A percentile compares a stretch with the other conserved stretches of the same genome.
Evolutionary conservation across 2,797 vertebrate species (phyloP).

Genomic region (Ciconia nigra): DNA sequence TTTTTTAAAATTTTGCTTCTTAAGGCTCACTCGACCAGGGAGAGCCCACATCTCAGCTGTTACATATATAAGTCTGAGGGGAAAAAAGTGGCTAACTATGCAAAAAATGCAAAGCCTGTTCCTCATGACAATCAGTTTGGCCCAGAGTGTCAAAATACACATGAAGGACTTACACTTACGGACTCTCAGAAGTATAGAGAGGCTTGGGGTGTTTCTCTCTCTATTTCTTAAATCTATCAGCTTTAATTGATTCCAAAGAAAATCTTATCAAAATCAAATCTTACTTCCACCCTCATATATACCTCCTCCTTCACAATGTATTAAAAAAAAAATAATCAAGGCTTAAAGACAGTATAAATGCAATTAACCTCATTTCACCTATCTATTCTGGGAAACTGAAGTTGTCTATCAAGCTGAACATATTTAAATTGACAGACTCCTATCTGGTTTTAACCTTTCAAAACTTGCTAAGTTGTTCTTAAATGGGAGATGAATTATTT

Average conservation of each 20-base stretch:
- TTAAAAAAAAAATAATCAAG: not conserved
- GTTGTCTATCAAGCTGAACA: not conserved
- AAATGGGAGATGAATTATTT: not conserved
- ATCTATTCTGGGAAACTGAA: not conserved
- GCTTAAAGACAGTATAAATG: not conserved
- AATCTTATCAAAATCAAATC: not conserved
- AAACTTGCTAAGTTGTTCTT: not conserved
- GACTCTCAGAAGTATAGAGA: not conserved
- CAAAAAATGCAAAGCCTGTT: not conserved
- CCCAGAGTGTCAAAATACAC: not conserved
- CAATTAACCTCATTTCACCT: not conserved
- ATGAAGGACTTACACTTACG: not conserved
- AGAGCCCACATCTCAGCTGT: not conserved
- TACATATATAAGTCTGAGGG: accelerated
- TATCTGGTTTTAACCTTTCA: not conserved
- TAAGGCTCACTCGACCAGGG: not conserved
- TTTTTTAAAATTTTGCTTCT: not conserved
- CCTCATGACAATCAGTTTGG: not conserved
- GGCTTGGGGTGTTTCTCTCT: not conserved
- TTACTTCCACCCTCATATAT: not conserved
- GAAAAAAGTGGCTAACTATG: not conserved
- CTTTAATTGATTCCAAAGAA: not conserved
- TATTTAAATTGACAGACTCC: not conserved
- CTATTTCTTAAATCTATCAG: not conserved
- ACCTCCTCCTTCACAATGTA: not conserved